Evolutionary conservation across 2,113 vertebrate species (phyloP), one percentile per base, ranked within the genome.

Genomic region (Apeltes quadracus): DNA sequence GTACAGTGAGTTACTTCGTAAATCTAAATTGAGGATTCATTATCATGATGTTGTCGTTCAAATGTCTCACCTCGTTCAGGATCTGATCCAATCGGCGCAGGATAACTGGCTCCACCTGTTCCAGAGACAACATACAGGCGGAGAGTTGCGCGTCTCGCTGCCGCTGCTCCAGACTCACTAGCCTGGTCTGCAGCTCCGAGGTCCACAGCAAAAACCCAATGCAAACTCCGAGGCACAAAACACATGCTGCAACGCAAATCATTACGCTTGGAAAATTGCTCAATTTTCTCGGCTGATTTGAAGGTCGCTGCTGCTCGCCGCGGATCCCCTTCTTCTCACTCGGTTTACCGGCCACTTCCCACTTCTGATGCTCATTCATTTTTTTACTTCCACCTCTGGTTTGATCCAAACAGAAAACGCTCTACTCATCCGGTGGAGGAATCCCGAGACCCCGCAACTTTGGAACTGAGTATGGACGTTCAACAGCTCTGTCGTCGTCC

Each of bases 31-130:
- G 5, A 46, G 1, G 4, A 44, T 25, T 25, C 10, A 27, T 44
- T 16, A 6, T 44, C 4, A 6, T 44, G 5, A 4, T 44, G 16
- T 44, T 44, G 16, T 44, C 7, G 3, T 32, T 63, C 1, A 1
- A 7, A 4, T 34, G 22, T 4, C 83, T 78, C 69, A 92, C 90
- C 89, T 90, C 83, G 3, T 92, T 89, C 76, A 92, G 72, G 56
- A 92, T 91, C 79, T 84, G 88, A 72, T 93, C 93, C 68, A 94
- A 75, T 18, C 91, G 89, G 7, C 82, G 81, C 75, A 91, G 18
- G 64, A 93, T 82, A 48, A 90, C 50, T 50, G 93, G 91, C 78
- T 93, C 93, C 90, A 93, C 90, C 93, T 94, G 93, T 77, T 94
- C 91, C 51, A 83, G n/a, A 53, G 91, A 88, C 78, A 86, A 77